These are phyloP conservation scores for Phortica magna DNA, from an alignment of 2,888 invertebrate genomes.

Conservation along the genomic window DNA sequence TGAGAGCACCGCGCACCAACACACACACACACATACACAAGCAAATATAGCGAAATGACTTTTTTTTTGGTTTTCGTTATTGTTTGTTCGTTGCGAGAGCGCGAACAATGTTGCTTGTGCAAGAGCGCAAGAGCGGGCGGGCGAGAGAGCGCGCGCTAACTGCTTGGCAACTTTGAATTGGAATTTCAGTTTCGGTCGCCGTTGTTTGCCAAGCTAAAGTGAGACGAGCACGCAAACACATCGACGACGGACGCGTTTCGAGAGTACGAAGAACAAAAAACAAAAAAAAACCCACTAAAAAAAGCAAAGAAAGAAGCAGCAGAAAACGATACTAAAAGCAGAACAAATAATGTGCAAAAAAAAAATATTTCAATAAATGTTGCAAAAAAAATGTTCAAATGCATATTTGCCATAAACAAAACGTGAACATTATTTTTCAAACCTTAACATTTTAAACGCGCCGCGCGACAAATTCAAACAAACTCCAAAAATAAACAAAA, in stretches of 20 bases:
- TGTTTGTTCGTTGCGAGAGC: slow-evolving; percentile 27
- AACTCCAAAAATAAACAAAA: neutral
- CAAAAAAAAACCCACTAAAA: neutral
- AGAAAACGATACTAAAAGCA: slow-evolving; percentile 9
- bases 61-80: slow-evolving; percentile 17
- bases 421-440: no score
- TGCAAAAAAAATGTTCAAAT: neutral
- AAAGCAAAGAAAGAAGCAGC: slow-evolving; percentile 5
- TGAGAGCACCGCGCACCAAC: neutral
- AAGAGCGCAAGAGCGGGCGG: neutral
- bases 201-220: slow-evolving; percentile 52
- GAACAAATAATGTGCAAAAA: neutral
- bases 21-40: no score
- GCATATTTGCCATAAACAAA: no score
- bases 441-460: no score
- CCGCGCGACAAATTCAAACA: neutral
- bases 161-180: neutral
- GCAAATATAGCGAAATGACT: no score
- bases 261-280: slow-evolving; percentile 1
- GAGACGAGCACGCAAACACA: slow-evolving; percentile 56
- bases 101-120: neutral
- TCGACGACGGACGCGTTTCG: slow-evolving; percentile 28
- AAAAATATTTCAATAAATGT: slow-evolving; percentile 44
- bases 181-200: slow-evolving; percentile 37
- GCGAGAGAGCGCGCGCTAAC: no score